Percentiles rank a stretch among this genome's conserved stretches.
phyloP scores from a whole-genome alignment of 2,113 vertebrate genomes.

The Melanocharis versteri region DNA sequence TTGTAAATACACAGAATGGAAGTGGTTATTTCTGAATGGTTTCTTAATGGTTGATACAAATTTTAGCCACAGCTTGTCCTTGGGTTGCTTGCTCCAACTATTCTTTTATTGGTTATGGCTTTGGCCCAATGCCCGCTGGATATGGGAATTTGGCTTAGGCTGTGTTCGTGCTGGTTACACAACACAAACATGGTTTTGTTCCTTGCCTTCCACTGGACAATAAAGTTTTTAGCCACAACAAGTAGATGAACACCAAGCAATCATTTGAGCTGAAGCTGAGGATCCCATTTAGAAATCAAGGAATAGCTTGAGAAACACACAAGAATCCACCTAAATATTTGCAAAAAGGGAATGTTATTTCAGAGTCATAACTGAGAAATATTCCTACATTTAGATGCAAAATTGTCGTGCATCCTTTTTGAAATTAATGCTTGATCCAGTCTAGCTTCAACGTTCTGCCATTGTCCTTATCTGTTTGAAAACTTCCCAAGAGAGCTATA shows the following conservation, averaged over 20 bases:
- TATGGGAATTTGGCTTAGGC: neutral
- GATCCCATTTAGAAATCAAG: neutral
- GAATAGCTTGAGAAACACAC: neutral
- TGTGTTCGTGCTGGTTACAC: neutral
- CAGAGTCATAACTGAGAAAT: neutral
- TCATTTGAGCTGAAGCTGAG: neutral
- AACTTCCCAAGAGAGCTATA: slow-evolving; percentile 25
- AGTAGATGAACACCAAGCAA: neutral
- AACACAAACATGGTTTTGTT: neutral
- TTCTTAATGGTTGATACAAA: neutral
- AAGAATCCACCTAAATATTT: neutral
- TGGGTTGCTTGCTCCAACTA: neutral
- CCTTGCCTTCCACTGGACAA: neutral
- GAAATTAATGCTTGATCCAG: slow-evolving; percentile 23
- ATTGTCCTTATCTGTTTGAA: slow-evolving; percentile 9
- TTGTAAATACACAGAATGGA: neutral
- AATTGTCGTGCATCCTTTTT: neutral
- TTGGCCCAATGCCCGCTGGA: neutral
- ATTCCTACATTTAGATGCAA: neutral
- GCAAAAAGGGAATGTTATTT: neutral
- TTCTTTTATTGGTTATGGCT: neutral
- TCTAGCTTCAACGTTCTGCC: neutral
- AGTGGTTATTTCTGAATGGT: neutral
- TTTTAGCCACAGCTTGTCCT: neutral
- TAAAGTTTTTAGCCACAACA: neutral